phyloP scores from a whole-genome alignment of 2,888 invertebrate species.

The Athalia rosae region DNA sequence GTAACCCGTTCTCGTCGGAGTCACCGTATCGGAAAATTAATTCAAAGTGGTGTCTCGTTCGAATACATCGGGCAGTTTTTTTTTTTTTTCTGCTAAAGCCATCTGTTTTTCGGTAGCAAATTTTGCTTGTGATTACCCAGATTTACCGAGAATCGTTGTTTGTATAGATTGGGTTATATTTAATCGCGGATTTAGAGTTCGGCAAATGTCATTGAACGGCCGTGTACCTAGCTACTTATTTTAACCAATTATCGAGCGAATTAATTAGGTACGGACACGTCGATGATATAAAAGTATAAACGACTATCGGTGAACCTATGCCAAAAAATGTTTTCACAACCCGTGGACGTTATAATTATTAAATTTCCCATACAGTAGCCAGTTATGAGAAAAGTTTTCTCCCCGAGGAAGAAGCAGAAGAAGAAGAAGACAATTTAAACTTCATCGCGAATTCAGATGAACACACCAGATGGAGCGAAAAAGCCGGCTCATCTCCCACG shows the following conservation, averaged over 20 bases:
- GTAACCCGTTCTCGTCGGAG: too few species aligned
- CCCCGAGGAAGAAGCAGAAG: constrained; percentile 1
- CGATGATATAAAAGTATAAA: too few species aligned
- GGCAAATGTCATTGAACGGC: constrained; percentile 49
- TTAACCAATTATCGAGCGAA: too few species aligned
- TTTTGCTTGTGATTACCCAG: neutral
- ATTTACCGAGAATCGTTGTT: neutral
- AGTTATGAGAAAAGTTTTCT: constrained; percentile 32
- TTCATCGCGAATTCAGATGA: constrained; percentile 29
- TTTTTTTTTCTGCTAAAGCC: too few species aligned
- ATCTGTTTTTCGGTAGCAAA: too few species aligned
- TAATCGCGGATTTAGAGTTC: constrained; percentile 41
- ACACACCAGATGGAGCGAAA: constrained; percentile 28
- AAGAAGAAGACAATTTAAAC: constrained; percentile 32
- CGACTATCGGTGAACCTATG: neutral
- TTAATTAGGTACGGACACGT: too few species aligned
- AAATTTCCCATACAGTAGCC: constrained; percentile 22
- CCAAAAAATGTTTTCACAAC: neutral
- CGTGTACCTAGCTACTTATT: neutral
- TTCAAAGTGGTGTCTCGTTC: too few species aligned
- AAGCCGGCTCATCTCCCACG: constrained; percentile 1
- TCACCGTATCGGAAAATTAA: too few species aligned
- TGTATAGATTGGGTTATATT: constrained; percentile 24
- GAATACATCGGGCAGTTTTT: too few species aligned
- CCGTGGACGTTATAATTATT: constrained; percentile 18